Conservation (phyloP, 2,113 vertebrate species). For the Archilochus colubris region DNA sequence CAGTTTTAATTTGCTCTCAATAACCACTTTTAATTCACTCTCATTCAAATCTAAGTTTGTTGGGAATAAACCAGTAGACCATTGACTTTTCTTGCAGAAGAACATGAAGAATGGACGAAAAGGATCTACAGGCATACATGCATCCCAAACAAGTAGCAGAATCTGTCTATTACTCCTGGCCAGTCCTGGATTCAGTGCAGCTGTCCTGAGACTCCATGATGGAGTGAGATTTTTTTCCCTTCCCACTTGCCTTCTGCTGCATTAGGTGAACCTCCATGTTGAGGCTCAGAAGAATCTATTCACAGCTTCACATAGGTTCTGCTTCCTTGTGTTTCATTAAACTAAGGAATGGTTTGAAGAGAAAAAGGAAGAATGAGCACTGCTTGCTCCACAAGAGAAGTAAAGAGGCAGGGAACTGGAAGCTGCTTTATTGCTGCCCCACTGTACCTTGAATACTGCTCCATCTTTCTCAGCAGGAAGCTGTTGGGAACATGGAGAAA, state of each 20-base stretch:
- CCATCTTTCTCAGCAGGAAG: background rate
- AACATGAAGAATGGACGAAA: background rate
- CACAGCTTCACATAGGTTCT: accelerated
- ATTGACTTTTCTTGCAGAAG: background rate
- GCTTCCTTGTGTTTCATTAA: accelerated
- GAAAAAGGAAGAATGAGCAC: background rate
- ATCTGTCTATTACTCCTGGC: background rate
- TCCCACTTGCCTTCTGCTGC: background rate
- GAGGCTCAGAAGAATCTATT: background rate
- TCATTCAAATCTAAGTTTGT: background rate
- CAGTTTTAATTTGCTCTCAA: background rate
- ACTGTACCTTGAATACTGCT: background rate
- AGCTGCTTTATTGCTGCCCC: background rate
- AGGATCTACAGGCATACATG: accelerated
- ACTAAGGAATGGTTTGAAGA: background rate
- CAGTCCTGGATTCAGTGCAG: background rate
- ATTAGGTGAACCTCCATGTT: accelerated
- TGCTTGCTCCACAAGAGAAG: background rate
- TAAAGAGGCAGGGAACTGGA: background rate
- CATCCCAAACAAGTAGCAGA: background rate
- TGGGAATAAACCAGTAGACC: background rate
- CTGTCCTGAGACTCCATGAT: background rate
- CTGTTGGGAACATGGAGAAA: background rate
- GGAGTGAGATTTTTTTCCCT: background rate
- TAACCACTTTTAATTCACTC: background rate